Evolutionary conservation across 2,888 invertebrate species (phyloP), one percentile per base, ranked within the genome.

Genomic region (Alviniconcha strummeri): DNA sequence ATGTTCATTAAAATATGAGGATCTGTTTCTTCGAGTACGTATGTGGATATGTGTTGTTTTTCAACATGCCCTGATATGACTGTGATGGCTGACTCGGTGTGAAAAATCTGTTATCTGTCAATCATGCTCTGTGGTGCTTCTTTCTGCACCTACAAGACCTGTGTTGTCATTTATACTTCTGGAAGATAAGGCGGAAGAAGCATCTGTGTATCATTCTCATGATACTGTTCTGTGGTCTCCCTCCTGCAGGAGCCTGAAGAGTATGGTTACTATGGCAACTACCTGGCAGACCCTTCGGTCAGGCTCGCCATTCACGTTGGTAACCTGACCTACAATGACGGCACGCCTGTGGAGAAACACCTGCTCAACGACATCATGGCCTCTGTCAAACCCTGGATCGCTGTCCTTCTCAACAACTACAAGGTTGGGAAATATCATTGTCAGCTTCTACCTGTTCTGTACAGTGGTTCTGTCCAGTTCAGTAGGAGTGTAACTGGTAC

Each of bases 271-370:
- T 93, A 91, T 82, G 85, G 86, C 94, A 77, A 94, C 15, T 90
- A 88, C 77, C 83, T 93, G 55, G 90, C 90, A 17, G 83, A 87
- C 54, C 89, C 91, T 5, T 84, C 95, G 75, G 95, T 96, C 0
- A 95, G 97, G 3, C 95, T 95, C 81, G 96, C 96, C 0, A 96
- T 98, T 84, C 98, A 98, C 92, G 98, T 98, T 0, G 98, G 98
- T 4, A 96, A 96, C 89, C 93, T 95, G 55, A 95, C 96, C 0
- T 98, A 97, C 92, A 89, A 92, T 84, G 85, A 86, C 82, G 92
- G 92, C 0, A 67, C 80, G 0, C 94, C 72, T n/a, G 98, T 98
- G 0, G 97, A 97, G 92, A 90, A 94, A 8, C 95, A 96, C 92
- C 93, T 98, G 54, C 95, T 95, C 87, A 94, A 95, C 72, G 98